Evolutionary conservation across 1,140 invertebrate genomes (phyloP).

Genomic region (Eriosoma lanigerum): DNA sequence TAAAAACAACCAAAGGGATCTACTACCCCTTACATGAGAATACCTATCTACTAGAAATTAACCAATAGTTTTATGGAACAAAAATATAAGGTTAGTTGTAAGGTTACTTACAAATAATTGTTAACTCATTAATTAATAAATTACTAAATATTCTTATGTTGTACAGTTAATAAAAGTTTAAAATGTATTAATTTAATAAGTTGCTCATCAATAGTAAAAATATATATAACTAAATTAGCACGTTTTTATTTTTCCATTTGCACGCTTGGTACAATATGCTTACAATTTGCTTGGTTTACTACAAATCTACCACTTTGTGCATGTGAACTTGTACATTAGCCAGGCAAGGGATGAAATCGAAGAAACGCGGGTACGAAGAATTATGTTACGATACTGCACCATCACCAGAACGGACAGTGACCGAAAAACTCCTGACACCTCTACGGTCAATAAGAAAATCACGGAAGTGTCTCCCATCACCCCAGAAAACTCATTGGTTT

Average conservation of each 20-base stretch:
- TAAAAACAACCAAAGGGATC: no score
- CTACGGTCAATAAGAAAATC: not conserved
- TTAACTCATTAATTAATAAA: no score
- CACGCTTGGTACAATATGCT: conserved; percentile 40
- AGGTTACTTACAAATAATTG: no score
- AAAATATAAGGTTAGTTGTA: no score
- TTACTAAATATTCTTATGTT: no score
- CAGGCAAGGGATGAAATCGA: conserved; percentile 34
- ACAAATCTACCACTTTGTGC: conserved; percentile 44
- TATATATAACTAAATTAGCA: conserved; percentile 29
- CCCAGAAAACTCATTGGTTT: conserved; percentile 3
- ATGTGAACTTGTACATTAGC: conserved; percentile 49
- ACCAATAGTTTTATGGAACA: no score
- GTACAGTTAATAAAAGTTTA: no score
- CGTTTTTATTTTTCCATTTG: conserved; percentile 45
- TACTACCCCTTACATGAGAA: no score
- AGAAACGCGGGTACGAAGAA: conserved; percentile 50
- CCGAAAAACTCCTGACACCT: conserved; percentile 26
- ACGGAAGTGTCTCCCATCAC: conserved; percentile 26
- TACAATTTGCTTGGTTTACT: conserved; percentile 28
- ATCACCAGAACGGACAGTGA: not conserved
- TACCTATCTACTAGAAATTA: no score
- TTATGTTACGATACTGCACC: conserved; percentile 39
- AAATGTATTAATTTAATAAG: no score
- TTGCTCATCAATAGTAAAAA: no score